Conservation (phyloP, 2,797 vertebrate species). For the Argya squamiceps region DNA sequence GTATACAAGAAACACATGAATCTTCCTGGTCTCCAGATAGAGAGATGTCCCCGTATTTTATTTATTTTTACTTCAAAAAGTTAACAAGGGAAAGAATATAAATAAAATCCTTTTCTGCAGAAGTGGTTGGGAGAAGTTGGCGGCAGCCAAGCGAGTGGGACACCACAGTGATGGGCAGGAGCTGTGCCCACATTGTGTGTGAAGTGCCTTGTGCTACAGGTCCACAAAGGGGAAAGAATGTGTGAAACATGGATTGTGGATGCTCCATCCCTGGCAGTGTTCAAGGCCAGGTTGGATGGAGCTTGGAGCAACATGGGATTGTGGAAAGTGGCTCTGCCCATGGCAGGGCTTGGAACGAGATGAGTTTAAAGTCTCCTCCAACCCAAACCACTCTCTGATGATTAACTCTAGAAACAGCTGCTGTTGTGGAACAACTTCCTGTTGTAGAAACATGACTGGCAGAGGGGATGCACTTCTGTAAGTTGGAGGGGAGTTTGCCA, state of each 20-base stretch:
- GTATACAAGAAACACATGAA: neutral
- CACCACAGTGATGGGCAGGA: neutral
- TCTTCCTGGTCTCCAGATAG: neutral
- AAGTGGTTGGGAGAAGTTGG: neutral
- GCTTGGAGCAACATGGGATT: neutral
- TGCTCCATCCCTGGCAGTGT: neutral
- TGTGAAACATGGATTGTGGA: neutral
- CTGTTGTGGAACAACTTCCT: too few species aligned
- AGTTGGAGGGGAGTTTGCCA: accelerated
- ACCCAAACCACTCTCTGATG: neutral
- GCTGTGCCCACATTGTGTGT: neutral
- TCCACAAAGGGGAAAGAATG: neutral
- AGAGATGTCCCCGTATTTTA: neutral
- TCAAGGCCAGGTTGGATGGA: accelerated
- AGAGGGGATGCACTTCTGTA: accelerated
- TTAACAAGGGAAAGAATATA: neutral
- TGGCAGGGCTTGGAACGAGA: accelerated
- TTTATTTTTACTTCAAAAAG: neutral
- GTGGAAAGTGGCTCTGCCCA: neutral
- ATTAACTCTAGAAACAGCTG: neutral
- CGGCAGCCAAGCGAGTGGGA: neutral
- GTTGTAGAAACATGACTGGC: accelerated
- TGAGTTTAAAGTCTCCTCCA: neutral
- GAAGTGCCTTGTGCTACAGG: neutral
- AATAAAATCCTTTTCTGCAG: neutral